Base-by-base conservation (phyloP, 2,113 vertebrate genomes). In the Ranitomeya variabilis region DNA sequence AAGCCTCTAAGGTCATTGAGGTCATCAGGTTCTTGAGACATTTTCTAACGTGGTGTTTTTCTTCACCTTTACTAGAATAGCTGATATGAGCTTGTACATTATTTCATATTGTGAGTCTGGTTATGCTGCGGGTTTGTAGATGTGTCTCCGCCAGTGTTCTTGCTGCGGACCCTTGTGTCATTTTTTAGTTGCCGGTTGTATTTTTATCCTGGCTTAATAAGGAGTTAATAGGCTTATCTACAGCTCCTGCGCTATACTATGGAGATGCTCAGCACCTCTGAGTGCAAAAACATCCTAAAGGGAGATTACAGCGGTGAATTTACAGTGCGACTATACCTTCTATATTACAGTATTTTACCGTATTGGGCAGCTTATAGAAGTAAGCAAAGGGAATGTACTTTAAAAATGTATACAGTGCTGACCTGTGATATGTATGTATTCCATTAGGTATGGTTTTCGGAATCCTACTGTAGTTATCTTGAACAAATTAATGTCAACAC, bases 171-270 rank as follows among this genome's bases (percentile, higher is more conserved):
- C 54, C 67, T 26, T 9, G 14, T 82, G 55, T 82, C 64, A 62
- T 71, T 76, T 81, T 14, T 14, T 88, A 52, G 64, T 51, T 82
- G 66, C 21, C 15, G 8, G 67, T 67, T 64, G 55, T 73, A 76
- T 76, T 88, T 14, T 83, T 87, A 87, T 69, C 86, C 86, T 66
- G 31, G 55, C 87, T 83, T 76, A 83, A 80, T 80, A 64, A 83
- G 83, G 69, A 73, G 52, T 83, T 88, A 88, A 88, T 88, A 88
- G 62, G 80, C 69, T 88, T 88, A 88, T 60, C 19, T 62, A 66
- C 45, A 62, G 66, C 45, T 52, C 37, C 52, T 23, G 51, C 21
- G 69, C 31, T 31, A n/a, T 84, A 55, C 64, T 45, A 69, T 69
- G 45, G 13, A 67, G 21, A 83, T 51, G 13, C 62, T 83, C 15